A percentile compares a stretch with the other conserved stretches of the same genome.
These are phyloP conservation scores for Agrilus cyanescens DNA, from an alignment of 2,888 invertebrate genomes.

Conservation along the genomic window DNA sequence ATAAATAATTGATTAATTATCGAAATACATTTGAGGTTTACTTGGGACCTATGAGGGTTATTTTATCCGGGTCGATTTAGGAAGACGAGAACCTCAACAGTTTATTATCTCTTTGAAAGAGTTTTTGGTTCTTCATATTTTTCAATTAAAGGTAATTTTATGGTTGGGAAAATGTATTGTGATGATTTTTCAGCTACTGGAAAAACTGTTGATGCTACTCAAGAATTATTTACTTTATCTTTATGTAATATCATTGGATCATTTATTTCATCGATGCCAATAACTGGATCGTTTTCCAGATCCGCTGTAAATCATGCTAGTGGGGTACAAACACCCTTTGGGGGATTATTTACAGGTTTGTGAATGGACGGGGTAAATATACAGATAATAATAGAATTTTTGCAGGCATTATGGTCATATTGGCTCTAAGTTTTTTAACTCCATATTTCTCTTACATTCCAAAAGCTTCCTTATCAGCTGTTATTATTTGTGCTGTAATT, in stretches of 20 bases:
- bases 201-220: slow-evolving; percentile 74
- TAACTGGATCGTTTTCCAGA: slow-evolving; percentile 79
- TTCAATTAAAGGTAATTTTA: no score
- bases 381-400: slow-evolving; percentile 16
- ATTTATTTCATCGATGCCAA: slow-evolving; percentile 82
- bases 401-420: slow-evolving; percentile 61
- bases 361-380: background rate
- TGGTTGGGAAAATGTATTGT: no score
- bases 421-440: slow-evolving; percentile 76
- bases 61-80: no score
- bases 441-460: slow-evolving; percentile 85
- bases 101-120: no score
- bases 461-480: slow-evolving; percentile 79
- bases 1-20: no score
- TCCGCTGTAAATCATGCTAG: slow-evolving; percentile 94
- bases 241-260: slow-evolving; percentile 77
- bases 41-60: no score
- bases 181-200: slow-evolving; percentile 49
- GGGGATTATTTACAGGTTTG: slow-evolving; percentile 69
- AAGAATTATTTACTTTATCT: slow-evolving; percentile 78
- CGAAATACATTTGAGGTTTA: no score
- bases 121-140: no score
- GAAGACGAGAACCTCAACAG: no score
- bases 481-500: slow-evolving; percentile 89
- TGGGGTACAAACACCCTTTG: slow-evolving; percentile 80